Evolutionary conservation across 2,888 invertebrate species (phyloP), one percentile per base, ranked within the genome.

Genomic region (Sarcophaga variegata): DNA sequence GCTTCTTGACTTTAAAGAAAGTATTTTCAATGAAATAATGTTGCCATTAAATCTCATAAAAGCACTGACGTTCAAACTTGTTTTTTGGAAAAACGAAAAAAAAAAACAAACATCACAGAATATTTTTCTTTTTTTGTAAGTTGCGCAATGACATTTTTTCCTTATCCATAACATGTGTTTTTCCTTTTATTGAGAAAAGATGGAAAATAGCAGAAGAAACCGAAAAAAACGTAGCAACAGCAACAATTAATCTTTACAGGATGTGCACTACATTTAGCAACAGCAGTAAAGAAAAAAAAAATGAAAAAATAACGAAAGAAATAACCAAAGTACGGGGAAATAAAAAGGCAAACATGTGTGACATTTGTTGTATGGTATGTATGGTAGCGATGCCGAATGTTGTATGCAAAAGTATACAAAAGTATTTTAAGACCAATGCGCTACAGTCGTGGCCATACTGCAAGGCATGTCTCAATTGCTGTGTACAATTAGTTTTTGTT

Each of bases 221-320:
- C 8, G 2, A 37, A 66, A 27, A 12, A 70, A 11, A 8, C 25
- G n/a, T 27, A 47, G 63, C 77, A 84, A 71, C 76, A 80, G 66
- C 87, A 87, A 84, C 79, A 87, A 84, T 87, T 87, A 87, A 87
- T 87, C 84, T 87, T 76, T 79, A 76, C 87, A 87, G 87, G 87
- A 87, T 87, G 81, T 87, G 84, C 81, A 82, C 69, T 82, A 81
- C 81, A 86, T 86, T 86, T 79, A 86, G 60, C 70, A 82, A 66
- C 78, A 79, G 47, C 76, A 71, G 75, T 74, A 47, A 81, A 69
- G 62, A 80, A 27, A 71, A 72, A 14, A 27, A 72, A 47, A 45
- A 74, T 59, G 59, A 77, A 54, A 67, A 67, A n/a, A 67, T 12
- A 76, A n/a, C 20, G 67, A 49, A n/a, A 45, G 27, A 70, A 75